Percentiles rank a stretch among this genome's conserved stretches.
These are phyloP conservation scores for Sparidentex hasta DNA, from an alignment of 2,797 vertebrate genomes.

Conservation along the genomic window DNA sequence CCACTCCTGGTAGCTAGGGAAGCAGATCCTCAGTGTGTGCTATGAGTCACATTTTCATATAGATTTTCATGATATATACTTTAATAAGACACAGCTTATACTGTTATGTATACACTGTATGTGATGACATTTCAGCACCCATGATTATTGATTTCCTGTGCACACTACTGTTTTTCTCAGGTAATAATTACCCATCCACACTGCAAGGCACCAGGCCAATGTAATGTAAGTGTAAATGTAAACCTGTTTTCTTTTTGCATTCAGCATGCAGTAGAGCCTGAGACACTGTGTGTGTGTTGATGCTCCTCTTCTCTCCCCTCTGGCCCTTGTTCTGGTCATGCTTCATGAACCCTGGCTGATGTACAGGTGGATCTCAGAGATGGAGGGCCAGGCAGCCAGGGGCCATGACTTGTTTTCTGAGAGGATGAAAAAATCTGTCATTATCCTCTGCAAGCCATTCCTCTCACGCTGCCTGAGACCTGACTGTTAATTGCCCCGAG, in stretches of 20 bases:
- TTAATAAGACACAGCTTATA: slow-evolving; percentile 31
- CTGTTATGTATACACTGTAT: slow-evolving; percentile 14
- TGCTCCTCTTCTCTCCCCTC: slow-evolving; percentile 28
- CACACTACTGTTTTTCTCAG: slow-evolving; percentile 19
- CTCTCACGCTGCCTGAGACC: slow-evolving; percentile 56
- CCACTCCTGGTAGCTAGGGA: background rate
- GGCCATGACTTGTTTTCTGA: slow-evolving; percentile 66
- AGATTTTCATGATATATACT: slow-evolving; percentile 27
- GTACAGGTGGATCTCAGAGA: slow-evolving; percentile 60
- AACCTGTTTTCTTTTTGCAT: slow-evolving; percentile 35
- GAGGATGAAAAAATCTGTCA: slow-evolving; percentile 67
- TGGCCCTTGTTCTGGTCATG: slow-evolving; percentile 51
- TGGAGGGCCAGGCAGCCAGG: background rate
- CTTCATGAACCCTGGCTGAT: slow-evolving; percentile 61
- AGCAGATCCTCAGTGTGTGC: background rate
- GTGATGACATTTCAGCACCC: slow-evolving; percentile 27
- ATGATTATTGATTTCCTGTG: slow-evolving; percentile 47
- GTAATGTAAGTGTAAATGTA: slow-evolving; percentile 8
- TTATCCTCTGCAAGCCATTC: slow-evolving; percentile 72
- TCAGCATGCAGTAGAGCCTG: slow-evolving; percentile 21
- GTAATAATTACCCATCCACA: slow-evolving; percentile 37
- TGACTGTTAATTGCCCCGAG: slow-evolving; percentile 59
- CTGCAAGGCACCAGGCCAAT: slow-evolving; percentile 1
- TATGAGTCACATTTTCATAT: background rate
- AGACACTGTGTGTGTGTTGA: slow-evolving; percentile 32